Evolutionary conservation across 2,113 vertebrate species (phyloP).

Genomic region (Ursus arctos): DNA sequence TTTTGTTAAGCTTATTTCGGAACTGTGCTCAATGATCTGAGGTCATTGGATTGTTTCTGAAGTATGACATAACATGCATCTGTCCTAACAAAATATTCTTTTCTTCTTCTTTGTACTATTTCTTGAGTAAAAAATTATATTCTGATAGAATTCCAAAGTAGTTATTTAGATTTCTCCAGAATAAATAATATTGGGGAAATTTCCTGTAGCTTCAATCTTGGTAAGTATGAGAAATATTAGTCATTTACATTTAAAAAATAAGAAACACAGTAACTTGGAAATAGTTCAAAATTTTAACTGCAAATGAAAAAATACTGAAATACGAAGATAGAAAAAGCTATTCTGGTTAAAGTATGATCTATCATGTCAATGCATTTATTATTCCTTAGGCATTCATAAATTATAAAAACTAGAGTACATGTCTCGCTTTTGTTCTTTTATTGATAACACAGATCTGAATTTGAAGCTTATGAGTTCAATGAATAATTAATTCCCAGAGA

Average conservation of each 20-base stretch:
- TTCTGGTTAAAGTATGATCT: background rate
- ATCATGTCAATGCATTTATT: background rate
- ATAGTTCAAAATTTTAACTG: background rate
- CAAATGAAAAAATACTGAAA: background rate
- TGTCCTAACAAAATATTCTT: background rate
- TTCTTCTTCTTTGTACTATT: background rate
- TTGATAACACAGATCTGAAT: background rate
- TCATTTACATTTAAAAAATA: constrained; percentile 22
- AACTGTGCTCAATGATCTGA: background rate
- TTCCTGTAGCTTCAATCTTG: background rate
- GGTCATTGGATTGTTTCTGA: background rate
- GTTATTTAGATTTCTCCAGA: background rate
- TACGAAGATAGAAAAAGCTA: background rate
- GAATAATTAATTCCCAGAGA: background rate
- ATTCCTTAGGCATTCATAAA: background rate
- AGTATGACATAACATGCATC: background rate
- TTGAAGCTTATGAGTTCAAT: background rate
- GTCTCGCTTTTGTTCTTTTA: background rate
- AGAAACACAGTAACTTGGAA: background rate
- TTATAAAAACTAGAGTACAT: background rate
- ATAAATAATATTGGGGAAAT: background rate
- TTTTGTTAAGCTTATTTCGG: background rate
- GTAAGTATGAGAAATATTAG: background rate
- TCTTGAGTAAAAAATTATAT: background rate
- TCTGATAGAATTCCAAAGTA: background rate